phyloP scores from a whole-genome alignment of 2,113 vertebrate genomes.

The Apus apus region DNA sequence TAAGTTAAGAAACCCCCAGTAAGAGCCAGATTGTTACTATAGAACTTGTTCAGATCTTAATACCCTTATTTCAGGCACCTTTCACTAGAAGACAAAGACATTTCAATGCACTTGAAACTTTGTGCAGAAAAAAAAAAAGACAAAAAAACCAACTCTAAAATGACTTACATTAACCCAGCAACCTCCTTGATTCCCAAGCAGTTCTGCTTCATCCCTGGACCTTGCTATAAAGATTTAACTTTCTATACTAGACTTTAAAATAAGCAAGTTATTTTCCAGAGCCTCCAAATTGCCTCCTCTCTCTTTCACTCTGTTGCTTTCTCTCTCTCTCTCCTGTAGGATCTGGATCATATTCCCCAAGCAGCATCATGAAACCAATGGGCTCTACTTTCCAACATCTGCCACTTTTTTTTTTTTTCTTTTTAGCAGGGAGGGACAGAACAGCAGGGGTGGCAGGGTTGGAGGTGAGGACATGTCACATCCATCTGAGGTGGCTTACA shows the following conservation, averaged over 20 bases:
- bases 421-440: background rate
- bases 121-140: background rate
- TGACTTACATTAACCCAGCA: background rate
- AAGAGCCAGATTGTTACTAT: background rate
- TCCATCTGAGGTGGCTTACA: background rate
- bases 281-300: background rate
- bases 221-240: background rate
- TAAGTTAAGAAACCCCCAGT: background rate
- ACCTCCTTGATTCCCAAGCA: background rate
- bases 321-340: background rate
- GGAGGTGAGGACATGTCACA: background rate
- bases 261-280: background rate
- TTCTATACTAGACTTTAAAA: background rate
- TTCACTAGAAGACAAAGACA: background rate
- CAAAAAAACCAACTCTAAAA: background rate
- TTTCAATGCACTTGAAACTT: background rate
- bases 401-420: background rate
- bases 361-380: background rate
- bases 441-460: background rate
- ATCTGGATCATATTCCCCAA: slow-evolving; percentile 50
- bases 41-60: background rate
- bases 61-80: background rate
- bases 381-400: slow-evolving; percentile 55
- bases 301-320: background rate
- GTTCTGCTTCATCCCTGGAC: background rate